phyloP scores from a whole-genome alignment of 2,113 vertebrate genomes.

The Todiramphus saurophagus region DNA sequence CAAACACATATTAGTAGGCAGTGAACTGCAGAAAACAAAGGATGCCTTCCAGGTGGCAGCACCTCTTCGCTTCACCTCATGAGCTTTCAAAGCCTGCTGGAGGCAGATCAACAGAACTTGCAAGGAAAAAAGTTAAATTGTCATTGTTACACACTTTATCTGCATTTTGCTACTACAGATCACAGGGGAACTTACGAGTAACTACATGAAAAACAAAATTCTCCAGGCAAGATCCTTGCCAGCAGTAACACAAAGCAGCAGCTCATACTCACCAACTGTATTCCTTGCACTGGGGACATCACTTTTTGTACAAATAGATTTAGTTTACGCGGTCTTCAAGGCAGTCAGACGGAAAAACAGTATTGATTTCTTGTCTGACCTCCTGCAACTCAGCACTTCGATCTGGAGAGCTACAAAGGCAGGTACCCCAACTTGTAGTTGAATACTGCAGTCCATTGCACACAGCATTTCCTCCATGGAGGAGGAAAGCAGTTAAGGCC shows the following conservation, averaged over 20 bases:
- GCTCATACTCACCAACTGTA: background rate
- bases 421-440: rapidly evolving
- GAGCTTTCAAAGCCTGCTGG: background rate
- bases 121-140: background rate
- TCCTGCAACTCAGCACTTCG: background rate
- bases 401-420: background rate
- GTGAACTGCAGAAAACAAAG: background rate
- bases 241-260: background rate
- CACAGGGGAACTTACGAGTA: background rate
- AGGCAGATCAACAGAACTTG: background rate
- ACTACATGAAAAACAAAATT: background rate
- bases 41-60: background rate
- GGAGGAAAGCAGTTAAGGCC: background rate
- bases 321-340: conserved; percentile 26
- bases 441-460: background rate
- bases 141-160: background rate
- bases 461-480: background rate
- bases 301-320: background rate
- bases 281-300: background rate
- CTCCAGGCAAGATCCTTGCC: background rate
- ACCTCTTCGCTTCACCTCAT: background rate
- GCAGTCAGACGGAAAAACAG: conserved; percentile 24
- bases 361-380: conserved; percentile 32
- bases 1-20: background rate
- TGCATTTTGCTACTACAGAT: background rate